These are phyloP conservation scores for Pionites leucogaster DNA, from an alignment of 2,113 vertebrate genomes.

Conservation along the genomic window DNA sequence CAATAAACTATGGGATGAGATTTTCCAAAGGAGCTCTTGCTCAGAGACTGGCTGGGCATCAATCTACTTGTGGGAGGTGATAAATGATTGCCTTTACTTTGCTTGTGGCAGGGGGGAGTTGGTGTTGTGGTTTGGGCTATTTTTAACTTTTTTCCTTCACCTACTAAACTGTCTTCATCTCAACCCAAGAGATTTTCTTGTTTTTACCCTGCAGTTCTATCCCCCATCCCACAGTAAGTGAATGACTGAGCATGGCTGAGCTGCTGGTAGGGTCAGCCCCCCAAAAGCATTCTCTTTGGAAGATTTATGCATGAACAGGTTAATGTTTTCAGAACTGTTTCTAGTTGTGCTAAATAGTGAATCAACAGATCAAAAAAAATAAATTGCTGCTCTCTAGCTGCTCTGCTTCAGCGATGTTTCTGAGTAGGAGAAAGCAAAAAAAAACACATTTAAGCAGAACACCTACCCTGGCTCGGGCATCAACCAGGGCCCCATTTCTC, in stretches of 20 bases:
- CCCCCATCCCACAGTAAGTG: background rate
- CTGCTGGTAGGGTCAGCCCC: background rate
- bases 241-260: background rate
- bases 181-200: background rate
- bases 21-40: background rate
- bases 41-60: background rate
- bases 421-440: background rate
- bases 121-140: background rate
- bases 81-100: background rate
- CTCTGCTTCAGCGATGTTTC: background rate
- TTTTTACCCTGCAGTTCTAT: background rate
- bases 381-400: background rate
- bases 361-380: background rate
- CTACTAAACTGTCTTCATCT: background rate
- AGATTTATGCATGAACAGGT: background rate
- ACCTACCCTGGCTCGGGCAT: constrained; percentile 94
- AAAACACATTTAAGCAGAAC: background rate
- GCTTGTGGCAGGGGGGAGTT: rapidly evolving
- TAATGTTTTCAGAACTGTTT: background rate
- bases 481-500: constrained; percentile 94
- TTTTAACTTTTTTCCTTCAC: background rate
- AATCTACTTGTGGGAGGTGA: background rate
- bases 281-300: background rate
- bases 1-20: background rate
- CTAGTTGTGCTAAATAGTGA: background rate